These are phyloP conservation scores for Garra rufa DNA, from an alignment of 2,113 vertebrate species.

Conservation along the genomic window DNA sequence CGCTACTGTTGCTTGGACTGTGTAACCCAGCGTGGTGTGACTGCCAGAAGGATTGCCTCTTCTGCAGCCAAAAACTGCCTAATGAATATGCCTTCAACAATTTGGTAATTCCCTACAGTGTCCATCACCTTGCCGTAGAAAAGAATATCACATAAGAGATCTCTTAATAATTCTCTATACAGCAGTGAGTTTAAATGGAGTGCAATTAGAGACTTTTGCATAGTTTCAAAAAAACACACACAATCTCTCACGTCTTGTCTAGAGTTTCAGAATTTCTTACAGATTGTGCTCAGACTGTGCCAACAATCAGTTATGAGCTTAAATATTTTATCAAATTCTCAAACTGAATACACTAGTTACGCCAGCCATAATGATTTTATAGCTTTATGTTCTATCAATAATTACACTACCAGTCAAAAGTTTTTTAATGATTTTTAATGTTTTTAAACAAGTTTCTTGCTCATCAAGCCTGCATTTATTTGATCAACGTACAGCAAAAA, in stretches of 20 bases:
- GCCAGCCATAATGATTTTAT: not conserved
- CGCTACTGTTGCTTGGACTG: constrained; percentile 85
- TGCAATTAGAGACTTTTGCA: not conserved
- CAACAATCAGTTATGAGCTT: not conserved
- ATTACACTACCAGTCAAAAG: too few relatives aligned
- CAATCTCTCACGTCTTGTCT: not conserved
- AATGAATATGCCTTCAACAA: constrained; percentile 80
- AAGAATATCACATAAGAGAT: not conserved
- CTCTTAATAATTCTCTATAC: not conserved
- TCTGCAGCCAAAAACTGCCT: constrained; percentile 81
- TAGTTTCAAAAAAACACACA: not conserved
- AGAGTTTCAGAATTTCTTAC: not conserved
- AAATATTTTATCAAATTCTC: not conserved
- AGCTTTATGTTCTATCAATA: not conserved
- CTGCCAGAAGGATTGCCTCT: constrained; percentile 86
- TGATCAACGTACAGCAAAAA: not conserved
- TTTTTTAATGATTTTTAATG: too few relatives aligned
- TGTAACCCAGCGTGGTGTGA: constrained; percentile 79
- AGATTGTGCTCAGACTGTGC: not conserved
- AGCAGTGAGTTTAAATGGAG: not conserved
- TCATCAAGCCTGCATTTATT: too few relatives aligned
- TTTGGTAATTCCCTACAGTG: constrained; percentile 70
- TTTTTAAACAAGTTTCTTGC: too few relatives aligned
- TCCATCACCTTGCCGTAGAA: not conserved
- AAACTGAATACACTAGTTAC: not conserved